Evolutionary conservation across 2,113 vertebrate genomes (phyloP), one percentile per base, ranked within the genome.

Genomic region (Entomyzon cyanotis): DNA sequence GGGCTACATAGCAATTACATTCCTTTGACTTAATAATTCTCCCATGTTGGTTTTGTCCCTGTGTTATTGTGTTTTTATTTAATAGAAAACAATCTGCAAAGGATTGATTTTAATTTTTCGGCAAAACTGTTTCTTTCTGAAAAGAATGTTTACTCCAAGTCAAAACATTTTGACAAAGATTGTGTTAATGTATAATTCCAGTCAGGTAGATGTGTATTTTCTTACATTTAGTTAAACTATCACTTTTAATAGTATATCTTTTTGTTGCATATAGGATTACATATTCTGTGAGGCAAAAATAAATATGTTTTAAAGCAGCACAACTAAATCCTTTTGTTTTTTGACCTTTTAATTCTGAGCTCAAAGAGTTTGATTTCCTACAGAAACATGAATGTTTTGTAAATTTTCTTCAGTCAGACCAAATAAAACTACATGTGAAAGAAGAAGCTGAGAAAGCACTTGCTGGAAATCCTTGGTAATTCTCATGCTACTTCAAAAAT

Each of bases 141-240:
- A 86, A 88, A 78, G 37, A 50, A 77, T 30, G 21, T 87, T 95
- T 95, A 75, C 16, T 79, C 24, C 10, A 70, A 89, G 50, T 89
- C 81, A 95, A 94, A 91, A 91, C 8, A 76, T 93, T 96, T 77
- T 95, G 87, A 95, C 70, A 87, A 87, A 87, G 12, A 86, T 27
- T 77, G 37, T 76, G 7, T 70, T 71, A 82, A 60, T 5, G 1
- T 37, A 46, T 53, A 46, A 53, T 76, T 90, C 90, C 75, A 90
- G 27, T 42, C 44, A 90, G 50, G 62, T 90, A 77, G 78, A 77
- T 53, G 5, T 77, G 15, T 59, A 60, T 73, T 81, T 92, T 95
- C 21, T 67, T 71, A 44, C 1, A 7, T 68, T 75, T 82, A 56
- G 8, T 79, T 85, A 77, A 89, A 94, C 49, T 59, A 33, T 5